Evolutionary conservation across 2,888 invertebrate species (phyloP), one percentile per base, ranked within the genome.

Genomic region (Drosophila villosipedis): DNA sequence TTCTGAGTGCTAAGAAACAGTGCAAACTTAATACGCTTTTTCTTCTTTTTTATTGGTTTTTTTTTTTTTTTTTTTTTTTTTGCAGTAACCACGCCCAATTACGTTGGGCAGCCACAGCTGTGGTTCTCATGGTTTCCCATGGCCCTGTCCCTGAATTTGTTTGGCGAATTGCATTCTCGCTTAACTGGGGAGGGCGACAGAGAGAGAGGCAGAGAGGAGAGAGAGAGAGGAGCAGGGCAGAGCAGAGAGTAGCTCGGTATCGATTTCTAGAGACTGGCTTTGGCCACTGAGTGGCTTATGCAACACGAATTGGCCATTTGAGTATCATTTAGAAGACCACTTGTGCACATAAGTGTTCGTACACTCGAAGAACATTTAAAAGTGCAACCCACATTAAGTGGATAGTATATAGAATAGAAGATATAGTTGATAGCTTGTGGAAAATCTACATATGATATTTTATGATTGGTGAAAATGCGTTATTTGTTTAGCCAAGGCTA

Each of bases 261-360:
- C 69, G 76, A 77, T 77, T 78, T 49, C 57, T 39, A 53, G 50
- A 68, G 67, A 35, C 59, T 19, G 49, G 55, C 76, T 76, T 49
- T 28, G 7, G 33, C n/a, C 16, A 0, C 62, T 28, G 22, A 28
- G 31, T 5, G 49, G n/a, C 70, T 79, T 78, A 74, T 70, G 70
- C 60, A 75, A 75, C 57, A 54, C 43, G 28, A 28, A 37, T 43
- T 63, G 49, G 0, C 57, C 54, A 35, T 63, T 64, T 54, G 35
- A 61, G 50, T 68, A 50, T 37, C 68, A 73, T 37, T 52, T 33
- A 37, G 4, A n/a, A 22, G 47, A 73, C 39, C 19, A 37, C n/a
- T 61, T 35, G 10, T 9, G 33, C 52, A 35, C 25, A 35, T n/a
- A n/a, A 14, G 35, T 19, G 30, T 22, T 2, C 4, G 12, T 52